These are phyloP conservation scores for Oxycera nigricornis DNA, from an alignment of 2,888 invertebrate genomes.

Conservation along the genomic window DNA sequence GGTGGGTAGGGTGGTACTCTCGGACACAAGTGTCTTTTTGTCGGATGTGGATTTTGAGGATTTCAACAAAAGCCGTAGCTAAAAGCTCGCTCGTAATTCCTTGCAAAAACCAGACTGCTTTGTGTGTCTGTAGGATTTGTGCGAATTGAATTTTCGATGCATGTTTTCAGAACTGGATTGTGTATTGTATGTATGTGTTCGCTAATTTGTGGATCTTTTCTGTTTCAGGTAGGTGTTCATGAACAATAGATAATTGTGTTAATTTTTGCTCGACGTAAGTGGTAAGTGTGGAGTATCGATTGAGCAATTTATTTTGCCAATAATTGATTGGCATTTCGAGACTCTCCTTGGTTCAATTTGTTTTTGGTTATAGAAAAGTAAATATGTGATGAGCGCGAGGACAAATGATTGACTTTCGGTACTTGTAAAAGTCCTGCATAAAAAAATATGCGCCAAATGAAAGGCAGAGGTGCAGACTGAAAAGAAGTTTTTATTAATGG, in stretches of 20 bases:
- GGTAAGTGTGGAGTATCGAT: background rate
- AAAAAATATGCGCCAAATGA: no score
- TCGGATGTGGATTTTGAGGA: background rate
- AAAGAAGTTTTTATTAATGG: no score
- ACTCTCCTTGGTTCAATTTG: background rate
- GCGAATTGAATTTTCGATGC: background rate
- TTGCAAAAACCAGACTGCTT: background rate
- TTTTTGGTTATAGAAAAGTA: no score
- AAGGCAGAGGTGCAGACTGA: no score
- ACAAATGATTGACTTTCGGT: no score
- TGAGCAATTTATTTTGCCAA: background rate
- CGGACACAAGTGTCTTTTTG: background rate
- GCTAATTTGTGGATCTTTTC: conserved; percentile 8
- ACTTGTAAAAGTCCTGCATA: no score
- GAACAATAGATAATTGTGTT: conserved; percentile 1
- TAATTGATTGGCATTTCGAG: background rate
- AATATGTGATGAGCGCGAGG: no score
- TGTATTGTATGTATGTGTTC: background rate
- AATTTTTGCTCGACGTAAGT: background rate
- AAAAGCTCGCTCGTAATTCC: background rate
- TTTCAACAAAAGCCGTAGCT: background rate
- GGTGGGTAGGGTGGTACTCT: no score
- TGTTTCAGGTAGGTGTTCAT: conserved; percentile 7
- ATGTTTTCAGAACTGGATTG: background rate
- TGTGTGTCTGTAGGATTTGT: background rate